A percentile compares a stretch with the other conserved stretches of the same genome.
Conservation (phyloP, 2,797 vertebrate genomes). For the Mormyrus proboscirostris region DNA sequence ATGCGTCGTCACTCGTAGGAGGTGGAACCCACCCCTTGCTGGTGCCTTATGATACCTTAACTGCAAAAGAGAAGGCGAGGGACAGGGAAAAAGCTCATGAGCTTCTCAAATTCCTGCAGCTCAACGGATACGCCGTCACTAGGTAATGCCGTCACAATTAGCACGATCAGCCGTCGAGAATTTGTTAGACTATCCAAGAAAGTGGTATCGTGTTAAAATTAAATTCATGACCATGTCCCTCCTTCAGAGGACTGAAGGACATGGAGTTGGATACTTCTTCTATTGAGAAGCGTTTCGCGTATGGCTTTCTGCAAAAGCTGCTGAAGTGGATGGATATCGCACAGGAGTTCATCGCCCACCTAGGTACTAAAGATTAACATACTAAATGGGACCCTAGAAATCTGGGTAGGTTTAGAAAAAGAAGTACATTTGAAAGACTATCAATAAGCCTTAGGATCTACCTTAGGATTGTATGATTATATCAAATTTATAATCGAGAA, state of each 20-base stretch:
- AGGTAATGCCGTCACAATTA: slow-evolving; percentile 49
- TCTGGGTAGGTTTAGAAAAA: not conserved
- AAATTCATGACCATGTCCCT: not conserved
- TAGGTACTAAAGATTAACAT: slow-evolving; percentile 60
- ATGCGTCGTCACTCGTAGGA: slow-evolving; percentile 56
- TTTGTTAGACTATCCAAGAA: not conserved
- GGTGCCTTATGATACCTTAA: slow-evolving; percentile 90
- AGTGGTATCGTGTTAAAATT: not conserved
- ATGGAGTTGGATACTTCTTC: slow-evolving; percentile 92
- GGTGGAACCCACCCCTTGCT: slow-evolving; percentile 87
- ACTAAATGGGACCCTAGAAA: not conserved
- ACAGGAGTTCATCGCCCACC: slow-evolving; percentile 89
- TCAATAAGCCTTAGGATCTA: not conserved
- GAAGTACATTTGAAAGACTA: not conserved
- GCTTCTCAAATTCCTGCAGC: slow-evolving; percentile 85
- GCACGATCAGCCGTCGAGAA: not conserved
- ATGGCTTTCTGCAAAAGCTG: slow-evolving; percentile 87
- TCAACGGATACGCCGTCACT: slow-evolving; percentile 86
- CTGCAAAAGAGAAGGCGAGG: slow-evolving; percentile 89
- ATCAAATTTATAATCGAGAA: not conserved
- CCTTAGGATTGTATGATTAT: not conserved
- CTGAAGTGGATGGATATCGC: slow-evolving; percentile 91
- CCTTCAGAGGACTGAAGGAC: slow-evolving; percentile 81
- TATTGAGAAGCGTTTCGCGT: slow-evolving; percentile 90
- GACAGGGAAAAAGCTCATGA: slow-evolving; percentile 89